phyloP scores from a whole-genome alignment of 2,888 invertebrate species.

The Plusia festucae region DNA sequence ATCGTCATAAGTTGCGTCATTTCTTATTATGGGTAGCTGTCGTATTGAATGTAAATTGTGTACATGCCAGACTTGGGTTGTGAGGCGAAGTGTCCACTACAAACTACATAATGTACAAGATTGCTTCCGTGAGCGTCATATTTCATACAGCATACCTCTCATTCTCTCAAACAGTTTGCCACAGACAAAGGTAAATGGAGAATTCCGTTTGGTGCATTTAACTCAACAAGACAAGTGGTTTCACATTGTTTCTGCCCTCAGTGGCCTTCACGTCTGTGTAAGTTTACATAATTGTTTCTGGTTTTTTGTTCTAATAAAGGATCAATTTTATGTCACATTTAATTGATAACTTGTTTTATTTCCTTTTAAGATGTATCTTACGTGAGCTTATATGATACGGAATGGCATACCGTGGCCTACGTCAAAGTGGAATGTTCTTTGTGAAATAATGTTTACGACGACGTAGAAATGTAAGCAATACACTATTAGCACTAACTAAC shows the following conservation, averaged over 20 bases:
- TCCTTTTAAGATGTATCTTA: background rate
- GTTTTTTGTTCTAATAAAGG: conserved; percentile 21
- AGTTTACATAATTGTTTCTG: conserved; percentile 40
- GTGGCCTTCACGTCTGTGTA: conserved; percentile 41
- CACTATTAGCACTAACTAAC: too few relatives aligned
- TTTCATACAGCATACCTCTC: conserved; percentile 41
- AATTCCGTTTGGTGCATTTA: conserved; percentile 34
- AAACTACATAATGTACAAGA: conserved; percentile 30
- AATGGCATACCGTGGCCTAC: background rate
- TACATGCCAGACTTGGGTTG: conserved; percentile 44
- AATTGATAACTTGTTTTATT: background rate
- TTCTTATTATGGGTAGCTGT: conserved; percentile 66
- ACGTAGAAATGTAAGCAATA: background rate
- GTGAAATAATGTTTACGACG: background rate
- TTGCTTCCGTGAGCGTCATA: conserved; percentile 61
- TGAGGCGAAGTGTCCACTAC: conserved; percentile 40
- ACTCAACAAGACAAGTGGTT: conserved; percentile 27
- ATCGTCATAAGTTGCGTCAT: conserved; percentile 69
- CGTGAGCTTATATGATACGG: background rate
- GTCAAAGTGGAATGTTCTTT: conserved; percentile 2
- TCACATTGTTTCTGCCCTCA: conserved; percentile 43
- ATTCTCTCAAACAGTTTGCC: conserved; percentile 31
- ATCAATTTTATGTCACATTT: conserved; percentile 2
- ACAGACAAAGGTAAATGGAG: conserved; percentile 43
- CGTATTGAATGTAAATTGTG: conserved; percentile 67